These are phyloP conservation scores for Venusia cambrica DNA, from an alignment of 2,888 invertebrate species.

Conservation along the genomic window DNA sequence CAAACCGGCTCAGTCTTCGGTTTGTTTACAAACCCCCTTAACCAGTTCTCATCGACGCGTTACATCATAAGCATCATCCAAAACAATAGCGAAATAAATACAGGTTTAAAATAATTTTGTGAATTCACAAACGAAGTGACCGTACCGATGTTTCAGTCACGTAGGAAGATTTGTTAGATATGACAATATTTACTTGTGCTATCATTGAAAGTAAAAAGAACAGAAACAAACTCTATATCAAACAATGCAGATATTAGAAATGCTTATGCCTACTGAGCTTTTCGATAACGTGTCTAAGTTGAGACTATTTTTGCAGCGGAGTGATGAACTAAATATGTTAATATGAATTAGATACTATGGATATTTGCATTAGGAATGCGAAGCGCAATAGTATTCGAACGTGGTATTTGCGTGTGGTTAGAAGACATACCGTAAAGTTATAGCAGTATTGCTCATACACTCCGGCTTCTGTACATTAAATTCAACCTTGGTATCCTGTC, in stretches of 20 bases:
- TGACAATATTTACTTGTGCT: constrained; percentile 6
- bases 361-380: constrained; percentile 30
- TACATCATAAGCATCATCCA: constrained; percentile 7
- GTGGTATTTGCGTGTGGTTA: constrained; percentile 28
- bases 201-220: constrained; percentile 7
- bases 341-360: constrained; percentile 39
- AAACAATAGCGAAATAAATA: constrained; percentile 12
- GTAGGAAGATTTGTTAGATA: constrained; percentile 20
- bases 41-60: constrained; percentile 37
- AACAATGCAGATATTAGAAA: too few species aligned
- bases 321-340: constrained; percentile 41
- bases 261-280: too few species aligned
- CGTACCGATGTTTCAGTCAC: constrained; percentile 24
- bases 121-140: too few species aligned
- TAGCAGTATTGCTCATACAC: constrained; percentile 22
- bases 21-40: constrained; percentile 52
- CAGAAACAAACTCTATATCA: background rate
- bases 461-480: constrained; percentile 44
- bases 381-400: constrained; percentile 32
- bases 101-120: constrained; percentile 14
- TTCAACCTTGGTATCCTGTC: constrained; percentile 53
- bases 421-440: constrained; percentile 31
- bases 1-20: constrained; percentile 52
- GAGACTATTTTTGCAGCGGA: too few species aligned
- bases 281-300: too few species aligned